Evolutionary conservation across 2,797 vertebrate genomes (phyloP).

Genomic region (Spinibarbus caldwelli): DNA sequence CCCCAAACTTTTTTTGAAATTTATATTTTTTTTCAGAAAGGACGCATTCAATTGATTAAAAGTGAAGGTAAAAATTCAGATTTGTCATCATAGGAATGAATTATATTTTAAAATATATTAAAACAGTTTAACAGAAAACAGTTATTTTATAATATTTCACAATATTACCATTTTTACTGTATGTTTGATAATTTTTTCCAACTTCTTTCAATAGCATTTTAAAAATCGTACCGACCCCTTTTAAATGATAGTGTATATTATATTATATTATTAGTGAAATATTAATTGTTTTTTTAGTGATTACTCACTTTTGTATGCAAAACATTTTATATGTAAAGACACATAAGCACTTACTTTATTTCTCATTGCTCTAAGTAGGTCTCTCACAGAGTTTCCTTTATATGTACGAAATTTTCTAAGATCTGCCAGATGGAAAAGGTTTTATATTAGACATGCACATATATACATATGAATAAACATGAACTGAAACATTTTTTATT

Average conservation of each 20-base stretch:
- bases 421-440: constrained; percentile 74
- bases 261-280: background rate
- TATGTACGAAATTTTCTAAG: constrained; percentile 92
- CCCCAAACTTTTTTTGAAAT: background rate
- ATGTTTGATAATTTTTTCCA: too few relatives aligned
- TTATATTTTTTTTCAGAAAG: background rate
- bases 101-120: background rate
- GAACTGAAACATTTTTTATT: background rate
- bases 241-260: background rate
- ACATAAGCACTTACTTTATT: constrained; percentile 85
- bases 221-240: background rate
- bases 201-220: background rate
- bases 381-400: constrained; percentile 90
- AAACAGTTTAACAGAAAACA: background rate
- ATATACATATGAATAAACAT: background rate
- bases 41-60: background rate
- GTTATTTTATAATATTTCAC: background rate
- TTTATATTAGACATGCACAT: background rate
- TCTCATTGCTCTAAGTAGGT: constrained; percentile 94
- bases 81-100: background rate
- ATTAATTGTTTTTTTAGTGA: background rate
- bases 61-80: background rate
- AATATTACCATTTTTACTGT: background rate
- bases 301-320: background rate
- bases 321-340: background rate